Evolutionary conservation across 2,888 invertebrate genomes (phyloP), one percentile per base, ranked within the genome.

Genomic region (Taenaris catops): DNA sequence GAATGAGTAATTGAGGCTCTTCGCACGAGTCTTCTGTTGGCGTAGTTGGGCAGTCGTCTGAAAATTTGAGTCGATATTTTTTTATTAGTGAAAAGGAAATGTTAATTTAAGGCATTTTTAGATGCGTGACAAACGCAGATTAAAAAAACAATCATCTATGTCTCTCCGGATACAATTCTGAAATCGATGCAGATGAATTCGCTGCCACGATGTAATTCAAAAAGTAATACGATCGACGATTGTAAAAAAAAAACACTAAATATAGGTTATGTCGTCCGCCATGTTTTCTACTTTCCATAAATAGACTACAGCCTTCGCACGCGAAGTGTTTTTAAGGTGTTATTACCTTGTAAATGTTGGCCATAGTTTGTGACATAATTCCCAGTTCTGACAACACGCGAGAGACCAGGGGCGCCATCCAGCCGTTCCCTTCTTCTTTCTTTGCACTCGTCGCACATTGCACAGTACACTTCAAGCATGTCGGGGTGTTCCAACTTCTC

Each of bases 371-470:
- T 34, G 6, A 27, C 4, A 18, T 20, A 16, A 1, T 28, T 20
- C 2, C 24, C 35, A 4, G 11, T 6, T 4, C 24, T 11, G 2
- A 16, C 31, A n/a, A 17, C 12, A 1, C 28, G 26, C 12, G 26
- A 32, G n/a, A 28, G 27, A 8, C 27, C 49, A 26, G 35, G 31
- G 1, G 31, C 21, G 1, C 19, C 33, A 4, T 37, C 24, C 12
- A 38, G 31, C 18, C 53, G 49, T 38, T 68, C 66, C 10, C 58
- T 48, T 3, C 65, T 46, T 17, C 64, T 48, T 31, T 55, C 57
- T 39, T 64, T 64, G 46, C 80, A 81, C 46, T 81, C 80, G 6
- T 59, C 46, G 47, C 81, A 81, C 81, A 81, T 79, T 9, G 72
- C 60, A 47, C 81, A 81, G 61, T 78, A 69, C 10, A 80, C 68